Conservation (phyloP, 2,797 vertebrate genomes). For the Scomberomorus guttatus region DNA sequence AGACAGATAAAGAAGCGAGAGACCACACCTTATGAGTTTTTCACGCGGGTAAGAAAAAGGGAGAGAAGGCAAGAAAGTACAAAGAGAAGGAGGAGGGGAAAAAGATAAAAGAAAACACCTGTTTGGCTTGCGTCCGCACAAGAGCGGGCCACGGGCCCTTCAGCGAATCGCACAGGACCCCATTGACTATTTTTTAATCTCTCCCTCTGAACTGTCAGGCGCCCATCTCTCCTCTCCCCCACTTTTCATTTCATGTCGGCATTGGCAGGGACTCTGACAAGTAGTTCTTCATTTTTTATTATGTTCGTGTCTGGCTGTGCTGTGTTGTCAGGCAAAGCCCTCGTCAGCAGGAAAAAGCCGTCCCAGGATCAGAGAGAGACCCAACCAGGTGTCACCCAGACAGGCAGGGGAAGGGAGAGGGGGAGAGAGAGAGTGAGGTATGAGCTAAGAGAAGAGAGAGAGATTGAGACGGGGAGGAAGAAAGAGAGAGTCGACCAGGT, state of each 20-base stretch:
- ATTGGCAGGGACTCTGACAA: conserved; percentile 96
- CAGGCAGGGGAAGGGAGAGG: conserved; percentile 67
- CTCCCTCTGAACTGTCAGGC: conserved; percentile 82
- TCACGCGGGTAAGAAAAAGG: conserved; percentile 63
- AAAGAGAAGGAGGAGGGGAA: conserved; percentile 70
- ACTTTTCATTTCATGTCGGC: conserved; percentile 88
- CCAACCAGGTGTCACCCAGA: conserved; percentile 97
- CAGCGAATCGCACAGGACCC: conserved; percentile 84
- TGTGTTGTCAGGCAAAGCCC: conserved; percentile 94
- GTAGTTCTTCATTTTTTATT: conserved; percentile 98
- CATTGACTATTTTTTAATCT: conserved; percentile 81
- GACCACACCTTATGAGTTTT: conserved; percentile 76
- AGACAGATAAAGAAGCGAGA: conserved; percentile 51
- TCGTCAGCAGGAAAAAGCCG: conserved; percentile 92
- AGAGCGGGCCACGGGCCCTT: conserved; percentile 76
- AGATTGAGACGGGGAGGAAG: conserved; percentile 44
- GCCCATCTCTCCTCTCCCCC: conserved; percentile 68
- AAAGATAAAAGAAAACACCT: conserved; percentile 90
- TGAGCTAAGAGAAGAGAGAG: conserved; percentile 51
- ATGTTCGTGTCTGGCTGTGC: conserved; percentile 93
- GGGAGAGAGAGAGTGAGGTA: background rate
- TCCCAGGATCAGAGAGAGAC: conserved; percentile 95
- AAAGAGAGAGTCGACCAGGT: conserved; percentile 63
- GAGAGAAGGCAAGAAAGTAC: conserved; percentile 74
- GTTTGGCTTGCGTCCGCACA: conserved; percentile 85